phyloP scores from a whole-genome alignment of 2,888 invertebrate species.

The Pheosia tremula region DNA sequence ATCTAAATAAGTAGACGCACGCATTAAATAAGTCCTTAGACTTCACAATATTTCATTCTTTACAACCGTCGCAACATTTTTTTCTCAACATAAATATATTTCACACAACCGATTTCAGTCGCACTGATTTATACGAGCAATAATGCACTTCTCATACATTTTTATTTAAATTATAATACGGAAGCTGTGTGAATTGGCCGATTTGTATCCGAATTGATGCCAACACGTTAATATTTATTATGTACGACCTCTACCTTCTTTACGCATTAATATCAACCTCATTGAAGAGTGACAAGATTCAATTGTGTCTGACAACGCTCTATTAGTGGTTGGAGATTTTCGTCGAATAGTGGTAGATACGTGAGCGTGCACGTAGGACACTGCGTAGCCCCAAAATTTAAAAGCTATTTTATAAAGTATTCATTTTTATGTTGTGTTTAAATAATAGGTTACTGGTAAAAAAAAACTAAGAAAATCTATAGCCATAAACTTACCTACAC shows the following conservation, averaged over 20 bases:
- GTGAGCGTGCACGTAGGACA: neutral
- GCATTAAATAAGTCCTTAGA: neutral
- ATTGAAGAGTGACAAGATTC: neutral
- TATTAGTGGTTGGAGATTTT: neutral
- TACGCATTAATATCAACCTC: neutral
- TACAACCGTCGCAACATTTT: neutral
- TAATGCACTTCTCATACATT: constrained; percentile 18
- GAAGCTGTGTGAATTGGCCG: constrained; percentile 22
- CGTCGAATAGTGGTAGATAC: neutral
- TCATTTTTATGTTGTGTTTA: neutral
- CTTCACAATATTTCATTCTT: neutral
- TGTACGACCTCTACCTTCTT: neutral
- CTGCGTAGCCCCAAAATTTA: neutral
- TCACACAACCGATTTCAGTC: constrained; percentile 8
- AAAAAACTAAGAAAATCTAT: neutral
- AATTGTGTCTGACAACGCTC: neutral
- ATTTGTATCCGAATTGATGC: constrained; percentile 25
- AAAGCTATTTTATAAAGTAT: neutral
- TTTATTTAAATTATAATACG: constrained; percentile 16
- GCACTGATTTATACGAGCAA: constrained; percentile 22
- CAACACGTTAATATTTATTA: constrained; percentile 14
- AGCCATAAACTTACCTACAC: neutral
- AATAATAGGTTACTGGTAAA: neutral
- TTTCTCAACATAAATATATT: constrained; percentile 12
- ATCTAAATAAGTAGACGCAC: too few species aligned